Evolutionary conservation across 1,140 invertebrate species (phyloP).

Genomic region (Ylistrum balloti): DNA sequence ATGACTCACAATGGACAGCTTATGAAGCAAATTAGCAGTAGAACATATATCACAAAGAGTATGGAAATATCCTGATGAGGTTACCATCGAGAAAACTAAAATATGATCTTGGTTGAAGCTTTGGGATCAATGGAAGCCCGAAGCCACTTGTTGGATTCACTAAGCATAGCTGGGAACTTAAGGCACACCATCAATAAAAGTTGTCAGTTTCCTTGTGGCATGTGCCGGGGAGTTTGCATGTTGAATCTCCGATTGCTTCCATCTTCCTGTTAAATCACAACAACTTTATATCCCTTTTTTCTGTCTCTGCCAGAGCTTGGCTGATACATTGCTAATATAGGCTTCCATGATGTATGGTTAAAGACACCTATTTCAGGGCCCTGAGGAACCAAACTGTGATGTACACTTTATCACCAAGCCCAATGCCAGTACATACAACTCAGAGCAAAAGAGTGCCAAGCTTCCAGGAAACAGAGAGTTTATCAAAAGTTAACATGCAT

Average conservation of each 20-base stretch:
- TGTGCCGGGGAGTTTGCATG: constrained; percentile 18
- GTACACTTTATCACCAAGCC: background rate
- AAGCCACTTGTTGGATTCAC: background rate
- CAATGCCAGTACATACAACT: background rate
- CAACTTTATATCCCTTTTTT: constrained; percentile 28
- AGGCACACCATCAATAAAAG: constrained; percentile 12
- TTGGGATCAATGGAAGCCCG: background rate
- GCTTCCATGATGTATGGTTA: background rate
- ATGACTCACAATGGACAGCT: background rate
- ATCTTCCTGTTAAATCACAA: constrained; percentile 39
- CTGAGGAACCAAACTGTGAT: background rate
- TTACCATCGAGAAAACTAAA: constrained; percentile 8
- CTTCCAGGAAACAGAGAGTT: background rate
- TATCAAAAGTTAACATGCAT: background rate
- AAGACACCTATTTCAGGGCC: constrained; percentile 24
- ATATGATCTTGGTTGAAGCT: background rate
- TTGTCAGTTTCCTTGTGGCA: constrained; percentile 31
- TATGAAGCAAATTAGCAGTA: background rate
- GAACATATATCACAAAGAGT: constrained; percentile 7
- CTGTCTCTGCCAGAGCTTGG: background rate
- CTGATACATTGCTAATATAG: background rate
- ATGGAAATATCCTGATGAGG: background rate
- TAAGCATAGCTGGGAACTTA: background rate
- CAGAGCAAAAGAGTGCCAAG: background rate
- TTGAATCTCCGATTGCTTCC: constrained; percentile 12